phyloP scores from a whole-genome alignment of 2,888 invertebrate genomes.

The Trissolcus brochymenae region DNA sequence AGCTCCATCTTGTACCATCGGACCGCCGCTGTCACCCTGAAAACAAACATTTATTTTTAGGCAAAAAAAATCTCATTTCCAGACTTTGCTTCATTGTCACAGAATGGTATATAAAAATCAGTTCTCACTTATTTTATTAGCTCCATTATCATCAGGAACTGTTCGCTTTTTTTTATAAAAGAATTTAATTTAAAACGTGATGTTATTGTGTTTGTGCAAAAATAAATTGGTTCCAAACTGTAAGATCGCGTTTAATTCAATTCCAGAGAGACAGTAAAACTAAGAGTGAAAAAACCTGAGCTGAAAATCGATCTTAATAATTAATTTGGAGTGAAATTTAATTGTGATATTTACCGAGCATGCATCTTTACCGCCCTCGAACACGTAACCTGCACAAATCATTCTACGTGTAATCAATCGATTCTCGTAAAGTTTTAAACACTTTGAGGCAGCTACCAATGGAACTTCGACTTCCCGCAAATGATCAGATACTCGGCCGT shows the following conservation, averaged over 20 bases:
- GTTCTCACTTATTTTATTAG: no score
- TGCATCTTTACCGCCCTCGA: slow-evolving; percentile 79
- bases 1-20: slow-evolving; percentile 76
- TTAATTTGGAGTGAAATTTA: slow-evolving; percentile 9
- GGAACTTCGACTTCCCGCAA: slow-evolving; percentile 68
- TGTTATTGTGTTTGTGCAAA: no score
- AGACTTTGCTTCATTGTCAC: no score
- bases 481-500: slow-evolving; percentile 61
- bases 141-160: no score
- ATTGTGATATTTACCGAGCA: slow-evolving; percentile 77
- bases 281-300: no score
- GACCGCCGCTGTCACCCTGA: slow-evolving; percentile 81
- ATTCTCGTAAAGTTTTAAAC: slow-evolving; percentile 63
- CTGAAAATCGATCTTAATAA: neutral
- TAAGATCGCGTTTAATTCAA: no score
- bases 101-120: no score
- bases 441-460: slow-evolving; percentile 64
- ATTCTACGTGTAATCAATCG: slow-evolving; percentile 78
- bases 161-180: no score
- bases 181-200: no score
- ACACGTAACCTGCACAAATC: slow-evolving; percentile 81
- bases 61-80: neutral
- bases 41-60: slow-evolving; percentile 59
- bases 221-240: no score
- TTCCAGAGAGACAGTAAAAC: no score